Conservation (phyloP, 2,113 vertebrate genomes). For the Tachycineta bicolor region DNA sequence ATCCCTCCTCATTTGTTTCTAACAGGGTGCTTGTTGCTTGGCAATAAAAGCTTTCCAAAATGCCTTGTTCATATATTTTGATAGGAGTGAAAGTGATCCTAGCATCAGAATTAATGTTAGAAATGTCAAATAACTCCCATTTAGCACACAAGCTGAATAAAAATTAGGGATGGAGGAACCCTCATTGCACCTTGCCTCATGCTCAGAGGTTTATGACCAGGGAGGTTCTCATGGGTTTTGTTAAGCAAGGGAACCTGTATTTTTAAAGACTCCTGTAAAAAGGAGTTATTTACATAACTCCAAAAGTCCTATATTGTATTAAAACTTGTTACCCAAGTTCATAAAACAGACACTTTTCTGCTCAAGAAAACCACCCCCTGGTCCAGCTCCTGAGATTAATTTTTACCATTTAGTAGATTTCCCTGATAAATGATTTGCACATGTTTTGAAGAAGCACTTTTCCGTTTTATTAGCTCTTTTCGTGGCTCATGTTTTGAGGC, state of each 20-base stretch:
- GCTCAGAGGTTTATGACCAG: neutral
- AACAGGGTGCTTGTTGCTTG: conserved; percentile 55
- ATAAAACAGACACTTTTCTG: neutral
- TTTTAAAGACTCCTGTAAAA: neutral
- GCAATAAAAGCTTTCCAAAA: conserved; percentile 50
- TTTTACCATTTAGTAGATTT: neutral
- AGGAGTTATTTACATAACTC: neutral
- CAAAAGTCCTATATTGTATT: neutral
- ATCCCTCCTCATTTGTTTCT: neutral
- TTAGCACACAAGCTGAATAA: neutral
- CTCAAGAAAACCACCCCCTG: neutral
- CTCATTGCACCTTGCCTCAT: neutral
- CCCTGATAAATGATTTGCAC: neutral
- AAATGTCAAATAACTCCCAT: neutral
- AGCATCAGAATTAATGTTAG: neutral
- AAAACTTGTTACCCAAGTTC: neutral
- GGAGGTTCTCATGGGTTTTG: neutral
- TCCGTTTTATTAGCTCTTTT: neutral
- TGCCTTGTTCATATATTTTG: neutral
- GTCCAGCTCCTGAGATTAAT: neutral
- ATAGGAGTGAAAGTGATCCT: conserved; percentile 12
- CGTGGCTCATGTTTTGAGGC: fast-evolving
- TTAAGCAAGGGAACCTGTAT: neutral
- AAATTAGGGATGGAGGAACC: neutral
- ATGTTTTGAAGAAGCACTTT: neutral